Evolutionary conservation across 2,113 vertebrate species (phyloP), one percentile per base, ranked within the genome.

Genomic region (Takifugu flavidus): DNA sequence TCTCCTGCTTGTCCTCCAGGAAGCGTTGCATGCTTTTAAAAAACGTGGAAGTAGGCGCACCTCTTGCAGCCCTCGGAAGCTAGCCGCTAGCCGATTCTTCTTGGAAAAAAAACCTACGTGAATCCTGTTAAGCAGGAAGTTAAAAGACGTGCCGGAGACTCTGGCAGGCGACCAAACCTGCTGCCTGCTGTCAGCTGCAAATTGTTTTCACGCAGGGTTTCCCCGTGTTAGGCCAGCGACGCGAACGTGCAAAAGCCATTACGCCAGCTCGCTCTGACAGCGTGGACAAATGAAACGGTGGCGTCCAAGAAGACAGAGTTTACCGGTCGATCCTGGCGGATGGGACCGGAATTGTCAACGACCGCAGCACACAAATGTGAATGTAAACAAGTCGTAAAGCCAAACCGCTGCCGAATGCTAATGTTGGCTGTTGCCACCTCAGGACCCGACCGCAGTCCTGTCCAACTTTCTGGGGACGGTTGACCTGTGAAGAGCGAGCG

Each of bases 41-140:
- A 39, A 20, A 20, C 20, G 20, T 20, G 20, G 20, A 20, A 20
- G 20, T 20, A 20, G 20, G 20, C 20, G 20, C 20, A 20, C 20
- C 20, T 20, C 20, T 20, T 20, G 20, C 20, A 20, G 20, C 20
- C 20, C 20, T 20, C 20, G 20, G 20, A 20, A 20, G 20, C 20
- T 20, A 20, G 20, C 20, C 20, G 20, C 20, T 20, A 20, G 20
- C 20, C 20, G 20, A 20, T 20, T 20, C 20, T 20, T 20, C 20
- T 29, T 29, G 29, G 29, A 29, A 29, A 29, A 29, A 65, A n/a
- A 46, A 51, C 20, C 20, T 20, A 20, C 20, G 20, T 20, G 59
- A 59, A 71, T 77, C 75, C 80, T 67, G 78, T 77, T 52, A 26
- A 62, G 59, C 73, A 87, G 81, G 84, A 80, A 85, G 59, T 49